These are phyloP conservation scores for Rhabdomys dilectus DNA, from an alignment of 2,113 vertebrate species.

Conservation along the genomic window DNA sequence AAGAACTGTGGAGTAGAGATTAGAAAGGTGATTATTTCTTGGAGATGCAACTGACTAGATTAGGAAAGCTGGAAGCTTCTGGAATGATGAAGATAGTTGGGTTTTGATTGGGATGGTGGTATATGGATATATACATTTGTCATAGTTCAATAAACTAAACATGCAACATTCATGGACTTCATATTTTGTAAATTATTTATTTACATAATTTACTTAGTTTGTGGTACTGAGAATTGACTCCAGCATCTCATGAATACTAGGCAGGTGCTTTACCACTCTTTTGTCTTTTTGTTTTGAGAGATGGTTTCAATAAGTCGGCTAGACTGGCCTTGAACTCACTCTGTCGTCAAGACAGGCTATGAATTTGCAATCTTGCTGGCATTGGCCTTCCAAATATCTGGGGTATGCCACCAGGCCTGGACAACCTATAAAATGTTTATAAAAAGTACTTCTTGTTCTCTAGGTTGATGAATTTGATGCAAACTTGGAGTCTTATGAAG, in stretches of 20 bases:
- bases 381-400: not conserved
- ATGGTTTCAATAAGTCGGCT: not conserved
- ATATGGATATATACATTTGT: not conserved
- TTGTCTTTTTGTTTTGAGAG: not conserved
- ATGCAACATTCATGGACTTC: not conserved
- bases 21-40: not conserved
- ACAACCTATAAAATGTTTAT: constrained; percentile 26
- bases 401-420: not conserved
- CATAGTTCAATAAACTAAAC: not conserved
- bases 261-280: not conserved
- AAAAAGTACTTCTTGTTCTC: constrained; percentile 58
- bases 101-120: not conserved
- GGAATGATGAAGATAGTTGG: not conserved
- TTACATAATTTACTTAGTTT: not conserved
- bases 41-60: not conserved
- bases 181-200: not conserved
- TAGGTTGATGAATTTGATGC: constrained; percentile 55
- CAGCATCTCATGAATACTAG: not conserved
- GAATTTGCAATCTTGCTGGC: not conserved
- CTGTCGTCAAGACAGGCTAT: not conserved
- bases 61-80: not conserved
- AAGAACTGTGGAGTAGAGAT: not conserved
- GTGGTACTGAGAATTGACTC: not conserved
- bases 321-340: not conserved
- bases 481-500: constrained; percentile 19